These are phyloP conservation scores for Tamandua tetradactyla DNA, from an alignment of 2,797 vertebrate genomes.

Conservation along the genomic window DNA sequence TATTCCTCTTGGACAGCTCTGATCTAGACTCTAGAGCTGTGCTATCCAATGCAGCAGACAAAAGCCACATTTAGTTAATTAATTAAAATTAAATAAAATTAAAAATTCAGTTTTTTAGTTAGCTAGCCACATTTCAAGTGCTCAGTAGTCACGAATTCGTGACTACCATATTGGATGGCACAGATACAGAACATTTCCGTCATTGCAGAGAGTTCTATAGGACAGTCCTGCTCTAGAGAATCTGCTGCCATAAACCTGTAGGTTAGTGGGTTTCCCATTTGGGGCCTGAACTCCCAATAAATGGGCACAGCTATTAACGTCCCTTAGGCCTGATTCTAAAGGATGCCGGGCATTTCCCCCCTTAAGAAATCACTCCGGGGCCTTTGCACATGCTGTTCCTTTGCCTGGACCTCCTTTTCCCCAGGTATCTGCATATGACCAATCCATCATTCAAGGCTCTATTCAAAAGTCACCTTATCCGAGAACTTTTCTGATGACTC, in stretches of 20 bases:
- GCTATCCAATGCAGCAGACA: not conserved
- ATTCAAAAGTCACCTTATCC: not conserved
- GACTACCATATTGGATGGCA: not conserved
- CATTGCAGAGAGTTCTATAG: not conserved
- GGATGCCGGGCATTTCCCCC: not conserved
- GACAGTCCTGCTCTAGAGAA: not conserved
- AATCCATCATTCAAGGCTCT: not conserved
- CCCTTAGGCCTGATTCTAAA: not conserved
- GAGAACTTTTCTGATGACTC: not conserved
- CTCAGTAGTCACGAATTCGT: not conserved
- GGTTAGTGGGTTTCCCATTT: not conserved
- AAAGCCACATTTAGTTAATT: not conserved
- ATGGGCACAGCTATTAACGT: not conserved
- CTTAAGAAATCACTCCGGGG: not conserved
- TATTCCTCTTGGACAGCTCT: not conserved
- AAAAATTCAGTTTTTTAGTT: not conserved
- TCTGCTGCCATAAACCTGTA: not conserved
- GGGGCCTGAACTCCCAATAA: not conserved
- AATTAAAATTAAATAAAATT: slow-evolving; percentile 46
- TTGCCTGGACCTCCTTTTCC: not conserved
- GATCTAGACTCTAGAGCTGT: not conserved
- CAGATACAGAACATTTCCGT: not conserved
- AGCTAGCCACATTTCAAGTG: not conserved
- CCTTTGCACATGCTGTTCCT: slow-evolving; percentile 9
- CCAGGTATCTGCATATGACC: not conserved